A percentile compares a stretch with the other conserved stretches of the same genome.
Evolutionary conservation across 2,113 vertebrate species (phyloP).

Genomic region (Notothenia rossii): DNA sequence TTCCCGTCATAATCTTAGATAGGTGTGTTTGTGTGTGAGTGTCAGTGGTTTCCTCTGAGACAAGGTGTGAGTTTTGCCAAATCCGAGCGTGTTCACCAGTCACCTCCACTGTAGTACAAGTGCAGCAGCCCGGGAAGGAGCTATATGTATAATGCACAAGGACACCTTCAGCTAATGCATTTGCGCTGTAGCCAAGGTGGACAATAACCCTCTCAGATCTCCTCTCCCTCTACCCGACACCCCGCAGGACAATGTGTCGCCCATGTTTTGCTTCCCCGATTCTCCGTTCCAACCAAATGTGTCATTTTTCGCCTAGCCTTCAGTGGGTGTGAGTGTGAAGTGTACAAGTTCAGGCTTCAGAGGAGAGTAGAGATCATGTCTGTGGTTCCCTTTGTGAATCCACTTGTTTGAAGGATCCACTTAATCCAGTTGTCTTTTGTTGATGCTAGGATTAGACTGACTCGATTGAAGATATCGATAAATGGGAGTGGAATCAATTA

Average conservation of each 20-base stretch:
- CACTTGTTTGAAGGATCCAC: constrained; percentile 5
- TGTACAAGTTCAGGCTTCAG: neutral
- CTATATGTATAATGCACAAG: constrained; percentile 64
- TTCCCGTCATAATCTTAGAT: no score
- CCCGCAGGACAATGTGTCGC: constrained; percentile 32
- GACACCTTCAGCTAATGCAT: constrained; percentile 55
- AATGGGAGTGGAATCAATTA: neutral
- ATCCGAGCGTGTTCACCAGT: neutral
- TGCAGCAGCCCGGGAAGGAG: constrained; percentile 9
- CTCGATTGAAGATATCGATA: constrained; percentile 8
- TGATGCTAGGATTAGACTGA: neutral
- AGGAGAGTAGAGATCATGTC: neutral
- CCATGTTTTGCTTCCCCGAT: neutral
- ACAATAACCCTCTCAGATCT: constrained; percentile 17
- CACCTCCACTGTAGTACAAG: constrained; percentile 29
- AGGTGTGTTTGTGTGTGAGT: neutral
- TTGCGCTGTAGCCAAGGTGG: constrained; percentile 34
- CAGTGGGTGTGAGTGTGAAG: constrained; percentile 15
- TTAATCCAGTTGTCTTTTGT: constrained; percentile 38
- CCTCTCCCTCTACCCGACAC: constrained; percentile 23
- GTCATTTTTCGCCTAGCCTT: constrained; percentile 36
- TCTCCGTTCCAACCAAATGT: neutral
- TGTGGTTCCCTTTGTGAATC: constrained; percentile 10
- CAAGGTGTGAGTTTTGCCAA: constrained; percentile 11
- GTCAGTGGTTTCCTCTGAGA: constrained; percentile 19